Conservation (phyloP, 2,113 vertebrate species). For the Hemiscyllium ocellatum region DNA sequence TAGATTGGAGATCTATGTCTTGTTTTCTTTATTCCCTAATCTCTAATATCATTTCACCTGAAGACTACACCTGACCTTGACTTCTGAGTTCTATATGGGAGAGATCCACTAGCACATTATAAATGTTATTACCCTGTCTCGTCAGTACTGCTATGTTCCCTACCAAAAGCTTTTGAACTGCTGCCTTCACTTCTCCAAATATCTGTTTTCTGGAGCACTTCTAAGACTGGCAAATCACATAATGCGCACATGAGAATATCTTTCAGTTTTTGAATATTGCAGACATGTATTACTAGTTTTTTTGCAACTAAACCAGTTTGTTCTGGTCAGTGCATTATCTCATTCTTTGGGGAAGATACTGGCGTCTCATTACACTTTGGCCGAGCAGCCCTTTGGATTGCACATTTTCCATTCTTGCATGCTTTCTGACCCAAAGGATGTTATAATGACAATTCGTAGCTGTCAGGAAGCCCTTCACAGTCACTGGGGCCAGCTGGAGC, state of each 20-base stretch:
- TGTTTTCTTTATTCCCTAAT: not conserved
- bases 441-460: slow-evolving; percentile 21
- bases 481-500: slow-evolving; percentile 24
- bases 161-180: not conserved
- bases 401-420: slow-evolving; percentile 35
- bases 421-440: slow-evolving; percentile 29
- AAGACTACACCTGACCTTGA: not conserved
- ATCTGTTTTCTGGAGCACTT: slow-evolving; percentile 16
- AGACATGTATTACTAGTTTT: slow-evolving; percentile 7
- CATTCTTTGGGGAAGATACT: slow-evolving; percentile 37
- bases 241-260: slow-evolving; percentile 11
- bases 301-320: slow-evolving; percentile 16
- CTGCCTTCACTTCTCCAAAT: not conserved
- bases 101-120: not conserved
- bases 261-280: slow-evolving; percentile 26
- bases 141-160: not conserved
- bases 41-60: not conserved
- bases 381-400: not conserved
- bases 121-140: not conserved
- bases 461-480: slow-evolving; percentile 24
- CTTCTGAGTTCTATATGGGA: not conserved
- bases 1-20: not conserved
- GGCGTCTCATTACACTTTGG: slow-evolving; percentile 33
- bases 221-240: not conserved
- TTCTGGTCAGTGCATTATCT: slow-evolving; percentile 36